Base-by-base conservation (phyloP, 2,113 vertebrate species). In the Oxygymnocypris stewartii region DNA sequence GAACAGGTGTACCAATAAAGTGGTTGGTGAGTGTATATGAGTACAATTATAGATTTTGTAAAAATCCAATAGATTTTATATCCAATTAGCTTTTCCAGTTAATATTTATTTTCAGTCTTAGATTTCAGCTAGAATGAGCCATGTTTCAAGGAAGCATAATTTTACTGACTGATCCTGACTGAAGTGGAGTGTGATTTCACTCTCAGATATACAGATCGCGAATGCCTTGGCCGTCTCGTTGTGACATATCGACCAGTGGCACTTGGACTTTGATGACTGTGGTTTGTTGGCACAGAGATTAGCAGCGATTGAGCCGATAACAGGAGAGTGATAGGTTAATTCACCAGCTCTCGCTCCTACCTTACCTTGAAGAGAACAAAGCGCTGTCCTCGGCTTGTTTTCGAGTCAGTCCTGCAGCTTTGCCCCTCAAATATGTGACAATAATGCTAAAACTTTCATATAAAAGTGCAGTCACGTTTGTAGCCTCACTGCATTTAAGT, bases 271-370 rank as follows among this genome's bases (percentile, higher is more conserved):
- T 77, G 57, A 83, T 82, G 57, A 59, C 42, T 28, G 35, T 44
- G 25, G 37, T 51, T 57, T 84, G 77, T 67, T 65, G 61, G 11
- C 67, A 59, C 20, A 54, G 75, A 75, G 82, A 80, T 90, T 82
- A 88, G 79, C 74, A 11, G 42, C 65, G 79, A 87, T 69, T 86
- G 83, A 88, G 51, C 69, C 75, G 84, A 44, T 88, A 87, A 87
- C 23, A 75, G 35, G 10, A 79, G 31, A 82, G 63, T 82, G 82
- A 85, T 78, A 83, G 76, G 77, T 84, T 87, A 86, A 88, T 63
- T 78, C 73, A 75, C 11, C 73, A 14, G 73, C 73, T 47, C 42
- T 75, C 23, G 44, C 40, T 76, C 13, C 14, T 83, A 25, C 76
- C 59, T 74, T 18, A 37, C 11, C 16, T 42, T 28, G 28, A 75